A percentile compares a stretch with the other conserved stretches of the same genome.
Evolutionary conservation across 2,888 invertebrate genomes (phyloP).

Genomic region (Anarsia innoxiella): DNA sequence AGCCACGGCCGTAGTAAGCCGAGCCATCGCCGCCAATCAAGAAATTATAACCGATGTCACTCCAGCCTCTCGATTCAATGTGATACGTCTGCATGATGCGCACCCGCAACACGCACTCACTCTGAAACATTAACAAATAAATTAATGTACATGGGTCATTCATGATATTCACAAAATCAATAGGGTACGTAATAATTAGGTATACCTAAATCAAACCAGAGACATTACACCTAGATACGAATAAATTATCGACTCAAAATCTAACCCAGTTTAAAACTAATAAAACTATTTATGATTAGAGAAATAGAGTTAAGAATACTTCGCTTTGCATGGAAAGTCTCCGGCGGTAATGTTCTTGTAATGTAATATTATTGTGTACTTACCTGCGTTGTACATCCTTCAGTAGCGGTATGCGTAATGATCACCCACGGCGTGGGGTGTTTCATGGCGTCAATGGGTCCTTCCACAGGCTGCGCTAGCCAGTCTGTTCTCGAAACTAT

Average conservation of each 20-base stretch:
- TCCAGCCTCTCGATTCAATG: constrained; percentile 77
- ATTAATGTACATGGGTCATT: too few relatives aligned
- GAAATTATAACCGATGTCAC: constrained; percentile 85
- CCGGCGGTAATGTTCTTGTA: too few relatives aligned
- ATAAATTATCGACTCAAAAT: too few relatives aligned
- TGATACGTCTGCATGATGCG: constrained; percentile 80
- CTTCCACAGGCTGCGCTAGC: constrained; percentile 78
- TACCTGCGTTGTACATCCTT: constrained; percentile 73
- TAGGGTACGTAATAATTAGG: too few relatives aligned
- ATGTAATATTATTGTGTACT: too few relatives aligned
- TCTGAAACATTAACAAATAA: constrained; percentile 51
- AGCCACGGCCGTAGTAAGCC: constrained; percentile 83
- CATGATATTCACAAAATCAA: too few relatives aligned
- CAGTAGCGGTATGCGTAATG: constrained; percentile 80
- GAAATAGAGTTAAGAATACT: too few relatives aligned
- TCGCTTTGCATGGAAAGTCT: too few relatives aligned
- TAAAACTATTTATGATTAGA: too few relatives aligned
- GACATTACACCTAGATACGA: too few relatives aligned
- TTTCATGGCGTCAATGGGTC: constrained; percentile 37
- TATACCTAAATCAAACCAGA: too few relatives aligned
- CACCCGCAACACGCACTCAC: constrained; percentile 75
- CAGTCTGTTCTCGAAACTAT: constrained; percentile 77
- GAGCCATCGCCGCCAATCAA: constrained; percentile 86
- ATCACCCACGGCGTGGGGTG: constrained; percentile 72
- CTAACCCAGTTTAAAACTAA: too few relatives aligned